Conservation (phyloP, 2,113 vertebrate genomes). For the Trogon surrucura region DNA sequence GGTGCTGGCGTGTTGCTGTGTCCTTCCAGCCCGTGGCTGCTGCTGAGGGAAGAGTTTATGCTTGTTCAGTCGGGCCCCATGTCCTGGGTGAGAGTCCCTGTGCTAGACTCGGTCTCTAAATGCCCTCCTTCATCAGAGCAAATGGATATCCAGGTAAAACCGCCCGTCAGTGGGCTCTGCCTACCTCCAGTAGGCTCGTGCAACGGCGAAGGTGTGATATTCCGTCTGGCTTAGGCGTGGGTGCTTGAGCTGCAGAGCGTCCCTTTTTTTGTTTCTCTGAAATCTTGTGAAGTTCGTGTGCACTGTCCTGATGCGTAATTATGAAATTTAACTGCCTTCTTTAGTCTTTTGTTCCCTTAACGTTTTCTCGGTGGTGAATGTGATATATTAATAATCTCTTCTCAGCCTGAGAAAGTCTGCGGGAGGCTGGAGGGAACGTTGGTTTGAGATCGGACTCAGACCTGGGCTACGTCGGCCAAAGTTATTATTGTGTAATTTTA, state of each 20-base stretch:
- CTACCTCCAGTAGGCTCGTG: fast-evolving
- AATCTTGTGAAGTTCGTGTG: neutral
- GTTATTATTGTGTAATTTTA: neutral
- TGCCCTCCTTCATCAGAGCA: neutral
- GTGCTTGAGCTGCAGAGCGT: neutral
- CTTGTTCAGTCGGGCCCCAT: fast-evolving
- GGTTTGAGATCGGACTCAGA: neutral
- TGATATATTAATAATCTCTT: neutral
- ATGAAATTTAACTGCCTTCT: neutral
- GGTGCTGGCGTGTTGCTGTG: neutral
- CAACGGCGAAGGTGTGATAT: neutral
- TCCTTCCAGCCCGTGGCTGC: neutral
- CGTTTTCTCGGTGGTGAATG: neutral
- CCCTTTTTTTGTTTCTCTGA: neutral
- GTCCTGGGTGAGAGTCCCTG: neutral
- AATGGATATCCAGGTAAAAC: neutral
- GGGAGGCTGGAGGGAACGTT: neutral
- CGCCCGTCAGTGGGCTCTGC: too few species aligned
- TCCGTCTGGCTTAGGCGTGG: neutral
- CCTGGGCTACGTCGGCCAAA: fast-evolving
- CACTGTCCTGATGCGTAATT: fast-evolving
- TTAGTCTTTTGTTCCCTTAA: neutral
- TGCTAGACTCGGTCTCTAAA: neutral
- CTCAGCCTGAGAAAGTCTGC: neutral
- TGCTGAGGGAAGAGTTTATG: neutral